These are phyloP conservation scores for Anthophora plumipes DNA, from an alignment of 2,888 invertebrate species.

Conservation along the genomic window DNA sequence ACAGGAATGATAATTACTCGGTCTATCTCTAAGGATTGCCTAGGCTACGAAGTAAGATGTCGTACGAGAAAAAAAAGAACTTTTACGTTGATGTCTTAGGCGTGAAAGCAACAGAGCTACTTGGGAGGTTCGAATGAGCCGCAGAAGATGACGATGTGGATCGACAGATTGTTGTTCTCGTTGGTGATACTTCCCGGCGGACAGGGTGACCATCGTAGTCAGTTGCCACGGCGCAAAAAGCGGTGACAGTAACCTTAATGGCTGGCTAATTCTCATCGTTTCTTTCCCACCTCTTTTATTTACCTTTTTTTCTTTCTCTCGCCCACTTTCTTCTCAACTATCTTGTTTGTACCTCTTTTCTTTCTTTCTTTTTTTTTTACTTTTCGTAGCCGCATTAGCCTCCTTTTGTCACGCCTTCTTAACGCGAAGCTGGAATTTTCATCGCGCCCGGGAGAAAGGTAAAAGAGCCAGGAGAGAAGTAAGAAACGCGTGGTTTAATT, in stretches of 20 bases:
- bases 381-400: neutral
- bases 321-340: no score
- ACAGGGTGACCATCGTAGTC: constrained; percentile 72
- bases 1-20: neutral
- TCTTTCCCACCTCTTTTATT: neutral
- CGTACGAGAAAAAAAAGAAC: constrained; percentile 32
- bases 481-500: neutral
- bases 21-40: constrained; percentile 45
- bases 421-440: neutral
- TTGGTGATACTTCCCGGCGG: constrained; percentile 80
- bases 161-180: constrained; percentile 79
- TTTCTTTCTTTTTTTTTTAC: no score
- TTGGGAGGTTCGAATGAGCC: constrained; percentile 69
- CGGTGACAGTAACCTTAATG: constrained; percentile 76
- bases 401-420: neutral
- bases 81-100: constrained; percentile 54
- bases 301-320: neutral
- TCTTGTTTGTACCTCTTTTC: no score
- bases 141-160: constrained; percentile 80
- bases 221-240: constrained; percentile 78
- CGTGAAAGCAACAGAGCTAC: constrained; percentile 70
- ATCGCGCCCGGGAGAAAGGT: no score
- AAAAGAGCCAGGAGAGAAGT: neutral
- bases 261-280: constrained; percentile 12
- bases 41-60: constrained; percentile 44